Conservation (phyloP, 2,113 vertebrate genomes). For the Centropus bengalensis region DNA sequence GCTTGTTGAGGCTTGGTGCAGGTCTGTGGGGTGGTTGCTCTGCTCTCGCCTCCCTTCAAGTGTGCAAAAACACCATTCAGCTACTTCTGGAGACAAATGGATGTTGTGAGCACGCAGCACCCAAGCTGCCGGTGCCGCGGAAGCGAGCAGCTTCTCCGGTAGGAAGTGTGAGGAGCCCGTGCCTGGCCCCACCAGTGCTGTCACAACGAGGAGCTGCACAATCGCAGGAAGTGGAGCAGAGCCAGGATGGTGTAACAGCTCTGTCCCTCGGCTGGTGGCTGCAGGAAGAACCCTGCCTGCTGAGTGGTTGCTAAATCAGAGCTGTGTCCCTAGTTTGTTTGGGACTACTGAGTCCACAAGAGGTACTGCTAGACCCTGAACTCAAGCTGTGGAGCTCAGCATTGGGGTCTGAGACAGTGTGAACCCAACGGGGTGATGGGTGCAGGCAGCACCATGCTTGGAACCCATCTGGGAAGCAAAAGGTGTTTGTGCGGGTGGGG, state of each 20-base stretch:
- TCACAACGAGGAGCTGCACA: slow-evolving; percentile 10
- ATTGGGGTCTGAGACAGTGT: accelerated
- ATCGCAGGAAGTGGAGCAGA: slow-evolving; percentile 6
- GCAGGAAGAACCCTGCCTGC: neutral
- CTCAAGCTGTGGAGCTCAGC: accelerated
- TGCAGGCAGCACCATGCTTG: accelerated
- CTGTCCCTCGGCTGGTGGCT: accelerated
- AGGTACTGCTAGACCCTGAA: neutral
- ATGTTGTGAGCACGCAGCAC: neutral
- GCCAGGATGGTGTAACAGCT: neutral
- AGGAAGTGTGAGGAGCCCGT: accelerated
- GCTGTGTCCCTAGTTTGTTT: neutral
- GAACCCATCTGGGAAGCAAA: accelerated
- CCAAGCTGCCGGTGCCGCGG: accelerated
- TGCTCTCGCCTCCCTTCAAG: neutral
- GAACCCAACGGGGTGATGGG: neutral
- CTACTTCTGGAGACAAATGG: neutral
- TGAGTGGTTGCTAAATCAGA: neutral
- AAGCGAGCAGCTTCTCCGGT: neutral
- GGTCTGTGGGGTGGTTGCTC: neutral
- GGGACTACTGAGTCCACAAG: accelerated
- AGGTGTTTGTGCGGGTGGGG: too few species aligned
- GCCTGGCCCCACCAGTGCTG: neutral
- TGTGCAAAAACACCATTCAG: accelerated
- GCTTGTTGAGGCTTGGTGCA: accelerated